A percentile compares a stretch with the other conserved stretches of the same genome.
phyloP scores from a whole-genome alignment of 92 coral and sea anemone species.

The Scolanthus callimorphus region DNA sequence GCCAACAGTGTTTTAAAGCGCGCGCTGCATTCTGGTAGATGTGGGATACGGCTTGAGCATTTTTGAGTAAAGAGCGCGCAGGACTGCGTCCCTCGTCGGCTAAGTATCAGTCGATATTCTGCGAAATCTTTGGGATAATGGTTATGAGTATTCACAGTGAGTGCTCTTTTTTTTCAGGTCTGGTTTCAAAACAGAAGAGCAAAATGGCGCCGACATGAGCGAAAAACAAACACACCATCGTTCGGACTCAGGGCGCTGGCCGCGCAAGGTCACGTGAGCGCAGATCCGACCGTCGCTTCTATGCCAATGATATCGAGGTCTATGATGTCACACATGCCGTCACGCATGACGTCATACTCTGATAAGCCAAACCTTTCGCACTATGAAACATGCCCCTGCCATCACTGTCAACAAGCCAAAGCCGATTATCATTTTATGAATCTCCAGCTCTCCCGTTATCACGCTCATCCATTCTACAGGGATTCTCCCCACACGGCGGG shows the following conservation, averaged over 20 bases:
- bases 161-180: slow-evolving; percentile 16
- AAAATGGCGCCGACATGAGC: slow-evolving; percentile 41
- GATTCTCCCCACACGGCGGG: background rate
- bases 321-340: background rate
- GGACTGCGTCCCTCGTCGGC: too few relatives aligned
- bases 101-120: too few relatives aligned
- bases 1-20: too few relatives aligned
- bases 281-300: background rate
- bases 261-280: slow-evolving; percentile 25
- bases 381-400: slow-evolving; percentile 12
- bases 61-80: too few relatives aligned
- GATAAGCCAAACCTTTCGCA: background rate
- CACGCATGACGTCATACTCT: background rate
- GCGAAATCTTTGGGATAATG: too few relatives aligned
- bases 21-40: too few relatives aligned
- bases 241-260: slow-evolving; percentile 33
- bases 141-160: too few relatives aligned
- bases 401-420: background rate
- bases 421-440: background rate
- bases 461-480: background rate
- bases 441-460: background rate
- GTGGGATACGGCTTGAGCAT: too few relatives aligned
- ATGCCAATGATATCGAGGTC: background rate
- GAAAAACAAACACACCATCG: slow-evolving; percentile 26
- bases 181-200: slow-evolving; percentile 51